These are phyloP conservation scores for Chaetogeoica ovagalla DNA, from an alignment of 2,888 invertebrate genomes.

Conservation along the genomic window DNA sequence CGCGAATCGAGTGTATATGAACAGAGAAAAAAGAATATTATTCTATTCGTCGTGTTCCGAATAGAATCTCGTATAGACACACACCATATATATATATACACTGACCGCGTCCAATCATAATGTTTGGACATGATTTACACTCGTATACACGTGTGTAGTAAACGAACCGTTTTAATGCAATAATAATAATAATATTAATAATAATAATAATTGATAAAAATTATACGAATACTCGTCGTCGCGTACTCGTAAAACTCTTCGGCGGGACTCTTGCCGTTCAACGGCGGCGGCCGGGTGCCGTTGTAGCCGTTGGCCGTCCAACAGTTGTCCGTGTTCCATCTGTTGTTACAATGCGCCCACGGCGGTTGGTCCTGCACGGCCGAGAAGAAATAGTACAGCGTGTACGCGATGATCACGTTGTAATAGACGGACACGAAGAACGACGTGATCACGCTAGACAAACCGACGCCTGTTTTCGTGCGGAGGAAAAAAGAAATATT, in stretches of 20 bases:
- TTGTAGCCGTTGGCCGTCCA: conserved; percentile 64
- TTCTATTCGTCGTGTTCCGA: too few species aligned
- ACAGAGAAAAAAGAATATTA: too few species aligned
- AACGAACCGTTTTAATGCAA: too few species aligned
- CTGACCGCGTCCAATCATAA: too few species aligned
- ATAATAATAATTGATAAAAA: too few species aligned
- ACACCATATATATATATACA: too few species aligned
- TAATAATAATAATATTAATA: too few species aligned
- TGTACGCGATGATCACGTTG: conserved; percentile 92
- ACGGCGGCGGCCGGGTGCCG: conserved; percentile 70
- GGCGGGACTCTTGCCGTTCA: conserved; percentile 78
- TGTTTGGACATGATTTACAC: too few species aligned
- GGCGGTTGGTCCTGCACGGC: conserved; percentile 85
- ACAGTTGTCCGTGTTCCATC: conserved; percentile 82
- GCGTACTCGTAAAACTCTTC: conserved; percentile 89
- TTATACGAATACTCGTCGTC: too few species aligned
- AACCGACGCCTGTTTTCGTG: conserved; percentile 75
- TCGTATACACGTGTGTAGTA: too few species aligned
- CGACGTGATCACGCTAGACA: conserved; percentile 91
- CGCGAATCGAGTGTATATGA: too few species aligned
- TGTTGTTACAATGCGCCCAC: conserved; percentile 84
- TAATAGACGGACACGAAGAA: conserved; percentile 95
- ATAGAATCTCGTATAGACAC: too few species aligned
- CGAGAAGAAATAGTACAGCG: conserved; percentile 89
- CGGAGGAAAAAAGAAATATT: conserved; percentile 14